Evolutionary conservation across 2,113 vertebrate genomes (phyloP).

Genomic region (Bothrops jararaca): DNA sequence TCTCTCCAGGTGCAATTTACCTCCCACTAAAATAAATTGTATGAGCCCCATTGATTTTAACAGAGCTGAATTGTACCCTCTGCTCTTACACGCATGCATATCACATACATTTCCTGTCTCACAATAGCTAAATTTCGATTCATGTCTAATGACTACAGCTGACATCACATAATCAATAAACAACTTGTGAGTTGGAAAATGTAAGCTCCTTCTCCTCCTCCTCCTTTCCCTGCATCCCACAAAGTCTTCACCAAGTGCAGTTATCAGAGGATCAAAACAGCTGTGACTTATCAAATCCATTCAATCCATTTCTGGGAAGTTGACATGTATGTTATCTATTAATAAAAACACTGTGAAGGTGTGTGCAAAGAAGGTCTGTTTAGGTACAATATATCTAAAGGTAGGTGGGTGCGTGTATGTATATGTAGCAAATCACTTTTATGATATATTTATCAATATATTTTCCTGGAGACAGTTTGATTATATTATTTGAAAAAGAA

Average conservation of each 20-base stretch:
- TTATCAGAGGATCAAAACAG: constrained; percentile 33
- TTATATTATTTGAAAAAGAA: constrained; percentile 43
- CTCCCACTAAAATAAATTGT: constrained; percentile 27
- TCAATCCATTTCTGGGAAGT: constrained; percentile 36
- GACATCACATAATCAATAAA: constrained; percentile 31
- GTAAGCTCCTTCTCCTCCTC: constrained; percentile 26
- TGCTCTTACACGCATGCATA: constrained; percentile 37
- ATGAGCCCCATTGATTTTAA: constrained; percentile 37
- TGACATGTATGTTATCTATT: constrained; percentile 34
- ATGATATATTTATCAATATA: neutral
- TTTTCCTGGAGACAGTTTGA: neutral
- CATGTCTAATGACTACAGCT: constrained; percentile 49
- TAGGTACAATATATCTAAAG: neutral
- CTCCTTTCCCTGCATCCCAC: constrained; percentile 7
- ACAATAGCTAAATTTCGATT: constrained; percentile 39
- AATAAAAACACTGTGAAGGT: constrained; percentile 26
- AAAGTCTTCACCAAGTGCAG: constrained; percentile 30
- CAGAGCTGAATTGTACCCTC: constrained; percentile 25
- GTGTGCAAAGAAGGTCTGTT: neutral
- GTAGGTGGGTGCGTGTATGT: neutral
- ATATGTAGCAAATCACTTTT: constrained; percentile 20
- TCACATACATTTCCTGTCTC: constrained; percentile 36
- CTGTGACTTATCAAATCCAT: constrained; percentile 20
- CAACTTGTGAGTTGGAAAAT: constrained; percentile 40
- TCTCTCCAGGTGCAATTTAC: constrained; percentile 35